Base-by-base conservation (phyloP, 2,888 invertebrate species). In the Drosophila merina region DNA sequence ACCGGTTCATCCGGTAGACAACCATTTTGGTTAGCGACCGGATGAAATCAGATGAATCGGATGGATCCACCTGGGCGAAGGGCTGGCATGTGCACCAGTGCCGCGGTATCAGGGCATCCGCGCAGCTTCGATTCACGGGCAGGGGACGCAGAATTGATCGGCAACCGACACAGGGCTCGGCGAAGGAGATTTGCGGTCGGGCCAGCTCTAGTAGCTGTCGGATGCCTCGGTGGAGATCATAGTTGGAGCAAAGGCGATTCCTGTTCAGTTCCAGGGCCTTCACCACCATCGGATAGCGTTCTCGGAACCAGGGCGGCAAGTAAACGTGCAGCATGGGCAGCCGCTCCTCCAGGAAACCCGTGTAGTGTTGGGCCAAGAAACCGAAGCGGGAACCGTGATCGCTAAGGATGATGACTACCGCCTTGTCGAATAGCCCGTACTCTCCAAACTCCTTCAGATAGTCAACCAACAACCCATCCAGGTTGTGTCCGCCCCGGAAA, bases 371-470 rank as follows among this genome's bases (percentile, higher is more conserved):
- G 5, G 96, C 92, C 30, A 94, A 92, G 12, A 93, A 92, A 0
- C 96, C 96, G 87, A 94, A 95, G 7, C 96, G 92, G 79, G 95
- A 93, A 0, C 96, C 96, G 78, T 96, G 96, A 82, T 96, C 96
- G 79, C 96, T 96, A 64, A 96, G 91, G 67, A 95, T 94, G 56
- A 96, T 92, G 0, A 96, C 90, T 79, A 96, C 93, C 1, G 95
- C 25, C 2, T 12, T 66, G 0, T 67, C n/a, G 4, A 67, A 66
- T 1, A 67, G 2, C 1, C 67, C 56, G 3, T 30, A 20, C 26
- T 67, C 10, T 28, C 8, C 14, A 26, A 33, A 93, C 36, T 94
- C 94, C 47, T 94, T 93, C 12, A 20, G 94, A 84, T 10, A 94
- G 90, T 0, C 93, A 93, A 0, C 92, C 92, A 28, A 92, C 90